Evolutionary conservation across 2,797 vertebrate genomes (phyloP).

Genomic region (Sparus aurata): DNA sequence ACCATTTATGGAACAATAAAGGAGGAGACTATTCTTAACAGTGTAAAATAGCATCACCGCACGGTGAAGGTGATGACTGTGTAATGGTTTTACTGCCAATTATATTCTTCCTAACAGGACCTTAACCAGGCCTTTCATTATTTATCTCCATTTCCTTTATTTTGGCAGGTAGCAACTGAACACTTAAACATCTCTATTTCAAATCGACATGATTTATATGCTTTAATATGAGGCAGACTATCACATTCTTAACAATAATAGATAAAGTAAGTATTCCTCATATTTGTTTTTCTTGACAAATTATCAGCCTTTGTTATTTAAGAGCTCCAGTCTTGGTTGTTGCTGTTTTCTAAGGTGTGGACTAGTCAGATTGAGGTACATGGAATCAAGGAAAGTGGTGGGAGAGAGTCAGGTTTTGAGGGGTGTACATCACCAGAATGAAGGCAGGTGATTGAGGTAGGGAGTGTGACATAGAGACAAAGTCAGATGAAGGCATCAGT

Average conservation of each 20-base stretch:
- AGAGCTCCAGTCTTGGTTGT: neutral
- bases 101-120: neutral
- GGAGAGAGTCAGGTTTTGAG: slow-evolving; percentile 4
- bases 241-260: slow-evolving; percentile 16
- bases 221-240: neutral
- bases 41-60: neutral
- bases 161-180: slow-evolving; percentile 38
- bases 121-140: neutral
- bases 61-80: slow-evolving; percentile 8
- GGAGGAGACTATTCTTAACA: slow-evolving; percentile 2
- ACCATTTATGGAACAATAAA: slow-evolving; percentile 13
- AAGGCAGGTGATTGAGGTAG: slow-evolving; percentile 25
- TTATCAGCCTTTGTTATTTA: neutral
- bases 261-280: neutral
- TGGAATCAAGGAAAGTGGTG: neutral
- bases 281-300: neutral
- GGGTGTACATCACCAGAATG: slow-evolving; percentile 17
- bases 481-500: slow-evolving; percentile 44
- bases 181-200: slow-evolving; percentile 14
- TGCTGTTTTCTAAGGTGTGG: slow-evolving; percentile 12
- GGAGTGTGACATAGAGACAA: slow-evolving; percentile 34
- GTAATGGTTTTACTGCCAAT: neutral
- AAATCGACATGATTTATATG: neutral
- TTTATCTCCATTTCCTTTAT: slow-evolving; percentile 15
- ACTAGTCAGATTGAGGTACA: slow-evolving; percentile 9